Evolutionary conservation across 2,113 vertebrate genomes (phyloP).

Genomic region (Psophia crepitans): DNA sequence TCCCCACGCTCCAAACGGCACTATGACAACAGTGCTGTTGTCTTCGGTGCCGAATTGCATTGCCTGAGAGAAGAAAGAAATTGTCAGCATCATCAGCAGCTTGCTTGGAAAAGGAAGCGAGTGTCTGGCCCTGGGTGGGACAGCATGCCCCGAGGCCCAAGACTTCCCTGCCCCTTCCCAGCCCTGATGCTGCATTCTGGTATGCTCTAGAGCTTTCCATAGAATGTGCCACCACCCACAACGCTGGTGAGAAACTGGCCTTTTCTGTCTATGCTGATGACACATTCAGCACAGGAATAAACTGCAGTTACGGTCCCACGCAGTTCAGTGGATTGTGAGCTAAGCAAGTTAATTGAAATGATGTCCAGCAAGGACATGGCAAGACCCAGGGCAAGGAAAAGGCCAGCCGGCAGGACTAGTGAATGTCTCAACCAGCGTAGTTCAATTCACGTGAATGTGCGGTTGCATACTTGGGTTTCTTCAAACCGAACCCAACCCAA

Average conservation of each 20-base stretch:
- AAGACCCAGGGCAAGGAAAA: background rate
- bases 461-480: rapidly evolving
- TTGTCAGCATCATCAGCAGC: background rate
- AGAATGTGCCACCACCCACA: background rate
- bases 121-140: background rate
- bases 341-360: background rate
- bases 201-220: background rate
- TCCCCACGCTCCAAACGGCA: constrained; percentile 96
- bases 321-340: background rate
- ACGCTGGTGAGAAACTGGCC: background rate
- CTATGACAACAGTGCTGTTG: constrained; percentile 91
- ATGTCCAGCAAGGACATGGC: background rate
- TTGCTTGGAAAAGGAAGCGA: background rate
- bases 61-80: constrained; percentile 73
- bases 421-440: background rate
- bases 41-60: constrained; percentile 92
- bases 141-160: rapidly evolving
- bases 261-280: background rate
- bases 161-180: background rate
- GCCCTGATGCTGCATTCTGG: background rate
- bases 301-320: background rate
- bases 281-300: background rate
- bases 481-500: background rate
- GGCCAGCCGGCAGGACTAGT: too few species aligned
- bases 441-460: background rate